These are phyloP conservation scores for Pogonomyrmex barbatus DNA, from an alignment of 1,140 invertebrate genomes.

Conservation along the genomic window DNA sequence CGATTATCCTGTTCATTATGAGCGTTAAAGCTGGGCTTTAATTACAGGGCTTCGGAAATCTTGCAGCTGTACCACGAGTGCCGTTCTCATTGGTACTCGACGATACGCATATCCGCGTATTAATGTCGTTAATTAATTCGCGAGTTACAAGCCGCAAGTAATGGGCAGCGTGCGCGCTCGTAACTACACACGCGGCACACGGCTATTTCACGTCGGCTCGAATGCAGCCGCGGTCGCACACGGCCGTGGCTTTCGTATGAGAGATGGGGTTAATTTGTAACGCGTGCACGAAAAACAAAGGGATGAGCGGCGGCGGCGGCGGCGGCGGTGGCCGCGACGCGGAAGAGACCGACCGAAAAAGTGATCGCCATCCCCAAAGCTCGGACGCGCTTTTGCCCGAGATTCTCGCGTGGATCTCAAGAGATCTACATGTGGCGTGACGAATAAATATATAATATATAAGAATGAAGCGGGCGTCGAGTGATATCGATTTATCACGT, in stretches of 20 bases:
- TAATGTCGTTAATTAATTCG: slow-evolving; percentile 79
- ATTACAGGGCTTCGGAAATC: slow-evolving; percentile 24
- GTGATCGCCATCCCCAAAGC: not conserved
- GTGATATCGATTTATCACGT: slow-evolving; percentile 47
- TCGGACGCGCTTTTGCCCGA: slow-evolving; percentile 31
- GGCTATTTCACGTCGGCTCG: slow-evolving; percentile 77
- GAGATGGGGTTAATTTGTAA: slow-evolving; percentile 83
- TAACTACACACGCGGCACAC: slow-evolving; percentile 54
- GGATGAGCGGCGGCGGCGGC: slow-evolving; percentile 26
- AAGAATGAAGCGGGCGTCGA: not conserved
- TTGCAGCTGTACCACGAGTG: not conserved
- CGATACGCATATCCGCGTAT: slow-evolving; percentile 66
- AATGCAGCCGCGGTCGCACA: slow-evolving; percentile 50
- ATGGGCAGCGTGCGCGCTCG: slow-evolving; percentile 76
- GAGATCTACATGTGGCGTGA: slow-evolving; percentile 13
- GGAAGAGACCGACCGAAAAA: slow-evolving; percentile 44
- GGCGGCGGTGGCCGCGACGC: slow-evolving; percentile 50
- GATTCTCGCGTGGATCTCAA: slow-evolving; percentile 56
- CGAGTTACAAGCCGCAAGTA: slow-evolving; percentile 81
- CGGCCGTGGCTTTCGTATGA: slow-evolving; percentile 77
- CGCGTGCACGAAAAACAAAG: slow-evolving; percentile 46
- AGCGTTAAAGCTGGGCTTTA: not conserved
- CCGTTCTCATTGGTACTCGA: not conserved
- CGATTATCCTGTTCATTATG: not conserved
- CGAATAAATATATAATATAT: slow-evolving; percentile 49